Evolutionary conservation across 2,113 vertebrate genomes (phyloP), one percentile per base, ranked within the genome.

Genomic region (Tenebrosternarchus preto): DNA sequence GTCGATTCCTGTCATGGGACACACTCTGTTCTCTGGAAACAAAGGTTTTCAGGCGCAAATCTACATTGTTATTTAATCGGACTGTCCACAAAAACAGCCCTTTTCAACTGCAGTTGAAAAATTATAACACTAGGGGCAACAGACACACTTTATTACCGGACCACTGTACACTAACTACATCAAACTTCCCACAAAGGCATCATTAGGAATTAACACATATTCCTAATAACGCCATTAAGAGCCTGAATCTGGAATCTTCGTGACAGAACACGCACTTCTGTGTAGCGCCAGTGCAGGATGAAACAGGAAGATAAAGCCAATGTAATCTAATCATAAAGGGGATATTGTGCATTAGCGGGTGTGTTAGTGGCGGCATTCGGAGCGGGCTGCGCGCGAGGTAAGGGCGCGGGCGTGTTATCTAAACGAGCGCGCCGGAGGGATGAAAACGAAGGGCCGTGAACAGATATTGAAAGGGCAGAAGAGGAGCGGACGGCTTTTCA

Each of bases 351-450:
- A 94, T 94, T 93, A 95, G 90, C 82, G 87, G 92, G 92, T 92
- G 90, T 92, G 91, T 90, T 89, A 89, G 53, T 19, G 12, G 91
- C 20, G 36, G 46, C 59, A 17, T 63, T 90, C 86, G 91, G 92
- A 92, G 92, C 91, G 88, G 90, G 90, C 91, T 88, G 91, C 92
- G 93, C 66, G 66, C 66, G 82, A 64, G 67, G 82, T 59, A 91
- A 91, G 91, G 59, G 89, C 84, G 87, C 90, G 77, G 88, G 50
- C 88, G 91, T 91, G 92, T 95, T 95, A 95, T 92, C 91, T 93
- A 93, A 94, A 95, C 95, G 93, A 95, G 93, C 91, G 92, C 92
- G 94, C 93, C 90, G 90, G 90, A 90, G 93, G 91, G 89, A 90
- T 87, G 91, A 93, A 91, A 91, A 91, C 92, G 92, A 91, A 92